Evolutionary conservation across 2,888 invertebrate genomes (phyloP), one percentile per base, ranked within the genome.

Genomic region (Netelia virgata): DNA sequence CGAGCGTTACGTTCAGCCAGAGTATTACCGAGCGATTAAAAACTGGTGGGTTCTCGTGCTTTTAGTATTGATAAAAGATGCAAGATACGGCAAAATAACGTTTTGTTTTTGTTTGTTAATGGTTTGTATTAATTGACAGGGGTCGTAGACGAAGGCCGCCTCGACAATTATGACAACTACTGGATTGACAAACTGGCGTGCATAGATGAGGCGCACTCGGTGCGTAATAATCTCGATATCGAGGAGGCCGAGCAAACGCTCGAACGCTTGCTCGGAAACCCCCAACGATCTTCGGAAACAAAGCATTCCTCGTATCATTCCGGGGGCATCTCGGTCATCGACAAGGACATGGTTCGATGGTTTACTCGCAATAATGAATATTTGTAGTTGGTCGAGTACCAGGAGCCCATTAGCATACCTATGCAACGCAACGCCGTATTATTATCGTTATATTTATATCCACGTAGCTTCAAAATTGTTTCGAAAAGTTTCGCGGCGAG

Each of bases 111-210:
- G 5, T 28, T 28, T 3, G 3, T 28, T 23, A 1, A 23, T 3
- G 5, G 47, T 8, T 66, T 66, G 10, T 11, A 11, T 66, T 76
- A 79, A 69, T 66, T 77, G 20, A 20, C 72, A 90, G 90, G 88
- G 23, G 43, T 41, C 53, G 78, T 89, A 9, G 86, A 86, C 53
- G 88, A 88, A 23, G 87, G 88, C 23, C 88, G 90, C 11, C 11
- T 83, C 3, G 72, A 80, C 47, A 87, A 87, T 87, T 88, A 90
- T 70, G 92, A 92, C 66, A 87, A 88, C n/a, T 87, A 89, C 61
- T 90, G 90, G 91, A 86, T 87, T 5, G 88, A 90, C 20, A 91
- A 89, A 84, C 85, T 91, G 8, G 85, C 86, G 1, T 87, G 86
- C 41, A 66, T 91, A 41, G 90, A 91, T 73, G 87, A 86, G 23